Conservation (phyloP, 2,888 invertebrate species). For the Tipula confusa region DNA sequence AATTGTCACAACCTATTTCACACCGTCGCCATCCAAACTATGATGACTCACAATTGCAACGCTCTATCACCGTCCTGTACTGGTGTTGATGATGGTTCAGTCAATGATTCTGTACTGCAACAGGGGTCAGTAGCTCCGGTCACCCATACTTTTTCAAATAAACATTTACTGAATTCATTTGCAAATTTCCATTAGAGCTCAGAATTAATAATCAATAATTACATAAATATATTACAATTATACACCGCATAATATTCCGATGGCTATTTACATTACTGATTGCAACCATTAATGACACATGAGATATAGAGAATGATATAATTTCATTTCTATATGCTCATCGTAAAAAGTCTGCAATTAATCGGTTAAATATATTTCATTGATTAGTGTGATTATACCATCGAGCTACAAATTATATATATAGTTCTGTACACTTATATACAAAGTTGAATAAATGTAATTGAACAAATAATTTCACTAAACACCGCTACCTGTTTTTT, state of each 20-base stretch:
- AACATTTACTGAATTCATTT: too few relatives aligned
- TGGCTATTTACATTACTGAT: neutral
- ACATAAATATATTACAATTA: neutral
- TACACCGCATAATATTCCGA: neutral
- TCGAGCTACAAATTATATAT: neutral
- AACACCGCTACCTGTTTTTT: slow-evolving; percentile 5
- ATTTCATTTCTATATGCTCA: neutral
- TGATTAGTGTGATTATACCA: too few relatives aligned
- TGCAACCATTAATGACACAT: neutral
- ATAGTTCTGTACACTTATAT: neutral
- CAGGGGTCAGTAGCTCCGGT: too few relatives aligned
- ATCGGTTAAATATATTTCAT: neutral
- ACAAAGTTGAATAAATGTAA: neutral
- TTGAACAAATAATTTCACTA: neutral
- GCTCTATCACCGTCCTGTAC: too few relatives aligned
- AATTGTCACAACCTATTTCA: too few relatives aligned
- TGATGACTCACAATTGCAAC: too few relatives aligned
- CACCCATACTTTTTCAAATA: too few relatives aligned
- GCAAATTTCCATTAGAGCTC: too few relatives aligned
- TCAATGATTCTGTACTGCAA: too few relatives aligned
- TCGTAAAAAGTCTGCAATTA: neutral
- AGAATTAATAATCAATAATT: neutral
- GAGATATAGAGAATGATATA: neutral
- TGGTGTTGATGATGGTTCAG: too few relatives aligned
- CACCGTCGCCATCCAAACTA: too few relatives aligned